These are phyloP conservation scores for Telmatherina bonti DNA, from an alignment of 2,797 vertebrate species.

Conservation along the genomic window DNA sequence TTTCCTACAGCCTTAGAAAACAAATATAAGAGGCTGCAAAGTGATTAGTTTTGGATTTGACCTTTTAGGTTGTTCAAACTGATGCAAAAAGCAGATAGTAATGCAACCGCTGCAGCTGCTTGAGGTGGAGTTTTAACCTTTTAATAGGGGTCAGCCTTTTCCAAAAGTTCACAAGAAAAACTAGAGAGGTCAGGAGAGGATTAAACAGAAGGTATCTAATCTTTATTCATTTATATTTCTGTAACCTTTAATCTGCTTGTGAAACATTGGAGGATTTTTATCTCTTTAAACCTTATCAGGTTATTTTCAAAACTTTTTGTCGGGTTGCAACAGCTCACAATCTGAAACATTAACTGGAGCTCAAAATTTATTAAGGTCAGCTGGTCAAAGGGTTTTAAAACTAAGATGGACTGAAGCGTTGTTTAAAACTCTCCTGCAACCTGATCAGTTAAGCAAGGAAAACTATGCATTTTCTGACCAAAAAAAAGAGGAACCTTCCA, in stretches of 20 bases:
- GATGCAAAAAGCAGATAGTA: background rate
- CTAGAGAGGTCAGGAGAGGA: background rate
- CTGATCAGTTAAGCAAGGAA: background rate
- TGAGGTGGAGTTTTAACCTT: background rate
- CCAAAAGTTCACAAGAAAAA: slow-evolving; percentile 1
- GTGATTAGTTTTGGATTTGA: background rate
- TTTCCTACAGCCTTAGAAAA: slow-evolving; percentile 14
- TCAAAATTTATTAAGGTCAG: background rate
- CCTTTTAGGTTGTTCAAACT: background rate
- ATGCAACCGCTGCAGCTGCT: background rate
- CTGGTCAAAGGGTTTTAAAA: background rate
- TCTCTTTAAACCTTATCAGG: background rate
- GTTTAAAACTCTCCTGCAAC: background rate
- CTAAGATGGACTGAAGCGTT: background rate
- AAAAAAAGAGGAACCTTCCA: background rate
- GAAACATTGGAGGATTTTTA: background rate
- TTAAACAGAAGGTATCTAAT: background rate
- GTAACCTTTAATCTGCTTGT: background rate
- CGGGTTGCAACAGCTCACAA: background rate
- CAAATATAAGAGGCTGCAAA: slow-evolving; percentile 12
- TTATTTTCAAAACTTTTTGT: background rate
- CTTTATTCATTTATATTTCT: background rate
- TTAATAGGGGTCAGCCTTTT: background rate
- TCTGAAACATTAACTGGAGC: background rate
- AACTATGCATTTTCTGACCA: background rate